Evolutionary conservation across 1,140 invertebrate genomes (phyloP), one percentile per base, ranked within the genome.

Genomic region (Microplitis mediator): DNA sequence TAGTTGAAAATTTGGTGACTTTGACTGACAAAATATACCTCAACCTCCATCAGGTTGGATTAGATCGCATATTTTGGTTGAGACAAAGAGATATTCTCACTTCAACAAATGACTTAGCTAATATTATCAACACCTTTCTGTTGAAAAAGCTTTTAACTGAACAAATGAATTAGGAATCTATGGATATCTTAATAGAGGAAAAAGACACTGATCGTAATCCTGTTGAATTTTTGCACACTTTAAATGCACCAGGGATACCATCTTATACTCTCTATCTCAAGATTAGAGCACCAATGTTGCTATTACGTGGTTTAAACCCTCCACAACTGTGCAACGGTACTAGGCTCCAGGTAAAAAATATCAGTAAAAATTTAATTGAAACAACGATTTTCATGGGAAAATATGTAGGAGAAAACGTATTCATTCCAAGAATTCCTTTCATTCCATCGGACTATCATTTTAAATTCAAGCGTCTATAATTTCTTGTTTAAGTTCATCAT

Each of bases 281-380:
- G 81, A 71, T 80, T 75, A 78, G 80, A 8, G 72, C 73, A 9
- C 78, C 76, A 39, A 78, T 88, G 5, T 86, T 89, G 54, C 72
- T 89, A 67, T 73, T 88, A 14, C 73, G 86, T 76, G 88, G 89
- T 74, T 64, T 84, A 5, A 54, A 54, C n/a, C 52, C 52, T 54
- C 52, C 52, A n/a, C 4, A n/a, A 32, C 58, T 68, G 16, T 69
- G 61, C 52, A 71, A 72, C 58, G 75, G 75, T 45, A 74, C 74
- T 11, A 63, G 76, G 34, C 54, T 79, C 11, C 56, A 50, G 50
- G 71, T 79, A 3, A 58, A 58, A n/a, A 50, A 73, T 64, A 23
- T 77, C 35, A 14, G 16, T 3, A 72, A 79, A 16, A 64, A 75
- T 65, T 60, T 77, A 13, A 72, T 80, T 34, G 69, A 70, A 71